Conservation (phyloP, 2,113 vertebrate species). For the Pleuronectes platessa region DNA sequence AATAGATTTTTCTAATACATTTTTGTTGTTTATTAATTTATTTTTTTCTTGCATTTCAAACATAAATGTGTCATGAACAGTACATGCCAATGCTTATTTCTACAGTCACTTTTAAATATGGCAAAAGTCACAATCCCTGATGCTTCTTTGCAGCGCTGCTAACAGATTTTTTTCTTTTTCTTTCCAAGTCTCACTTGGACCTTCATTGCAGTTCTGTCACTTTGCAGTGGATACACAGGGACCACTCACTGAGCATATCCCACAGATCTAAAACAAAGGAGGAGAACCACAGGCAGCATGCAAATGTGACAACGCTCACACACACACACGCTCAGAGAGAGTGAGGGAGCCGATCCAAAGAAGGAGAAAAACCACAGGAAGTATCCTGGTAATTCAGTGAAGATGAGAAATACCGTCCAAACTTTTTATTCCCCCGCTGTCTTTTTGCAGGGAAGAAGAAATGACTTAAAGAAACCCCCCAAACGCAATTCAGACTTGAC, state of each 20-base stretch:
- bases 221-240: slow-evolving; percentile 9
- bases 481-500: slow-evolving; percentile 16
- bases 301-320: background rate
- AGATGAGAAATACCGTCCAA: slow-evolving; percentile 37
- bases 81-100: no score
- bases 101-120: no score
- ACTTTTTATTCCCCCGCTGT: slow-evolving; percentile 12
- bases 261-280: slow-evolving; percentile 34
- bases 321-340: background rate
- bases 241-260: slow-evolving; percentile 14
- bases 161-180: background rate
- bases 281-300: slow-evolving; percentile 11
- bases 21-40: no score
- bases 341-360: background rate
- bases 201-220: background rate
- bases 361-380: slow-evolving; percentile 37
- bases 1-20: no score
- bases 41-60: no score
- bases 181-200: background rate
- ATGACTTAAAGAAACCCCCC: slow-evolving; percentile 11
- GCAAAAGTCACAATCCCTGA: background rate
- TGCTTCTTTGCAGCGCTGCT: background rate
- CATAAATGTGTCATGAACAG: no score
- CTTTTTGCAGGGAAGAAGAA: slow-evolving; percentile 2
- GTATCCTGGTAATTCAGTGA: slow-evolving; percentile 37